Evolutionary conservation across 2,113 vertebrate species (phyloP).

Genomic region (Clarias macrocephalus): DNA sequence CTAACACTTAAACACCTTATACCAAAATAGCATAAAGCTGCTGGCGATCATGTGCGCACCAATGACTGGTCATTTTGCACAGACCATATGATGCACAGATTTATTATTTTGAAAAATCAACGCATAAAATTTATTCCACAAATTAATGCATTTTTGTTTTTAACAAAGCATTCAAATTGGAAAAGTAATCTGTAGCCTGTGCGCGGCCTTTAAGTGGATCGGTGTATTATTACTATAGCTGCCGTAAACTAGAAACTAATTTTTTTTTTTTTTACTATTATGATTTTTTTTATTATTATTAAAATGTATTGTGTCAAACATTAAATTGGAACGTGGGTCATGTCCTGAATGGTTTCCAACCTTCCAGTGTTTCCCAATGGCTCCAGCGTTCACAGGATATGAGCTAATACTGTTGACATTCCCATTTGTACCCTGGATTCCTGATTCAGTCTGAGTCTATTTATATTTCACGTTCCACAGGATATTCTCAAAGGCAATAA

Average conservation of each 20-base stretch:
- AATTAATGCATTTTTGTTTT: neutral
- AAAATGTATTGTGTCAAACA: neutral
- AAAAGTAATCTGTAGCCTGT: neutral
- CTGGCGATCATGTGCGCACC: no score
- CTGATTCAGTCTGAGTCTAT: neutral
- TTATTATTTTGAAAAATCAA: neutral
- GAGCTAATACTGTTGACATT: slow-evolving; percentile 24
- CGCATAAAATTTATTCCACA: neutral
- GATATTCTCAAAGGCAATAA: slow-evolving; percentile 11
- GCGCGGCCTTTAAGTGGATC: neutral
- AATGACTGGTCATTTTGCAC: neutral
- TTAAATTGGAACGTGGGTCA: neutral
- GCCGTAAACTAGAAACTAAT: neutral
- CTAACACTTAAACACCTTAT: neutral
- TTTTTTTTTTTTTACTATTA: no score
- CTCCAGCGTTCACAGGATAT: neutral
- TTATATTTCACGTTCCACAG: slow-evolving; percentile 23
- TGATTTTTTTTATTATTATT: no score
- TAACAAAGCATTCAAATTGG: neutral
- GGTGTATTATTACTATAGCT: neutral
- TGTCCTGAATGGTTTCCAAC: neutral
- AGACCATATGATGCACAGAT: neutral
- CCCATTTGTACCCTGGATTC: neutral
- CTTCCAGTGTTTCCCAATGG: neutral
- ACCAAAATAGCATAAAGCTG: neutral